Conservation (phyloP, 1,140 invertebrate species). For the Octopus sinensis region DNA sequence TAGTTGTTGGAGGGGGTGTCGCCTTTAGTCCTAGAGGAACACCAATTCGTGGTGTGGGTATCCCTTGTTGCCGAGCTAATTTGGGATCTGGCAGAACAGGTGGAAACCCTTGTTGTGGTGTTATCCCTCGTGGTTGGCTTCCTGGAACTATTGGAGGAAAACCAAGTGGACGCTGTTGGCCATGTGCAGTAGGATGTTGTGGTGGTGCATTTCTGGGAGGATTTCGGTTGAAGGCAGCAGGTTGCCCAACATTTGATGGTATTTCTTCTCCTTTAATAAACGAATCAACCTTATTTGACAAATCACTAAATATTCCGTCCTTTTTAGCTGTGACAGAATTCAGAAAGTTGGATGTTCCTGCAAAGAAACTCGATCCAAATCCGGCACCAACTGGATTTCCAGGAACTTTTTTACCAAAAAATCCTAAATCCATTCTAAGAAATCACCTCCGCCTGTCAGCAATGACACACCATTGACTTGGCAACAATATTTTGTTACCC, state of each 20-base stretch:
- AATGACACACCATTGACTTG: constrained; percentile 3
- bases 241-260: not conserved
- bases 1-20: constrained; percentile 2
- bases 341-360: constrained; percentile 52
- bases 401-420: constrained; percentile 4
- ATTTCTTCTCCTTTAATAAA: constrained; percentile 6
- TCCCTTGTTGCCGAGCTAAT: not conserved
- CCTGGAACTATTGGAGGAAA: constrained; percentile 6
- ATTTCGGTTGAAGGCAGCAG: not conserved
- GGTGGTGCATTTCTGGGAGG: not conserved
- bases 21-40: not conserved
- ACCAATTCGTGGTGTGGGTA: not conserved
- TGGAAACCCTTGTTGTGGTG: constrained; percentile 11
- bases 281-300: constrained; percentile 44
- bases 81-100: constrained; percentile 7
- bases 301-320: constrained; percentile 51
- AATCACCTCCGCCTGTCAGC: not conserved
- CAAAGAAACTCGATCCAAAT: constrained; percentile 37
- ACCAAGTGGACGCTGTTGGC: not conserved
- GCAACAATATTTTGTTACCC: not conserved
- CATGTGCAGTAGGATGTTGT: not conserved
- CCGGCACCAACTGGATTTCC: not conserved
- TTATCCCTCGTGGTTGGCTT: not conserved
- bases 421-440: constrained; percentile 8
- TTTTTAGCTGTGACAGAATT: constrained; percentile 51